These are phyloP conservation scores for Leptopterna dolabrata DNA, from an alignment of 2,888 invertebrate species.

Conservation along the genomic window DNA sequence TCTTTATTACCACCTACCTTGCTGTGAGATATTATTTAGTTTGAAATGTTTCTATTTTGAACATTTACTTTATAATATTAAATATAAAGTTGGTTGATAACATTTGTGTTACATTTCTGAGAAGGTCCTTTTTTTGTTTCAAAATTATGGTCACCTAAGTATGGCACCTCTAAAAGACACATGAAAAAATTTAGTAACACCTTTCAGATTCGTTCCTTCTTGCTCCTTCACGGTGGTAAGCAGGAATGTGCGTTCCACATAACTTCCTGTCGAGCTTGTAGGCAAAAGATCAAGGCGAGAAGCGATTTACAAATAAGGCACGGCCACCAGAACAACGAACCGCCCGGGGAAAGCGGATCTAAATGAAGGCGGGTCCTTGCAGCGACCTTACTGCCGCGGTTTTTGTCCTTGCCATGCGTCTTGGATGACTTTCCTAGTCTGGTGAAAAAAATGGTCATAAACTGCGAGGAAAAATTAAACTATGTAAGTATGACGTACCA, in stretches of 20 bases:
- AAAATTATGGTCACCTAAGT: too few relatives aligned
- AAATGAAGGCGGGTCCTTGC: constrained; percentile 36
- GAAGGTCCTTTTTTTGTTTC: too few relatives aligned
- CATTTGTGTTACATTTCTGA: too few relatives aligned
- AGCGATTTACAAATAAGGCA: constrained; percentile 42
- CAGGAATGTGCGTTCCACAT: constrained; percentile 6
- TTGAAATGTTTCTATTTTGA: too few relatives aligned
- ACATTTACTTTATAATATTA: too few relatives aligned
- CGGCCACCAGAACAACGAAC: constrained; percentile 6
- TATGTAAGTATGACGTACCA: too few relatives aligned
- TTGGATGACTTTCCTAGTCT: neutral
- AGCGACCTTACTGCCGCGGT: constrained; percentile 40
- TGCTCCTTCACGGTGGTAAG: neutral
- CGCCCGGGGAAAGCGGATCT: constrained; percentile 41
- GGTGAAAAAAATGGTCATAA: neutral
- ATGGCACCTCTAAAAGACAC: too few relatives aligned
- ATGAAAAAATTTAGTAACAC: too few relatives aligned
- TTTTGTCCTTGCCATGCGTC: constrained; percentile 39
- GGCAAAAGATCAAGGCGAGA: constrained; percentile 43
- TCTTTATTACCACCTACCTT: too few relatives aligned
- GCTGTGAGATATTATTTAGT: too few relatives aligned
- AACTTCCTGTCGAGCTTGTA: constrained; percentile 20
- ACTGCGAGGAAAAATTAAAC: too few relatives aligned
- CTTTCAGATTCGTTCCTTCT: neutral
- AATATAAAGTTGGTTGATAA: too few relatives aligned